Percentiles rank a stretch among this genome's conserved stretches.
Evolutionary conservation across 2,797 vertebrate species (phyloP).

Genomic region (Menidia menidia): DNA sequence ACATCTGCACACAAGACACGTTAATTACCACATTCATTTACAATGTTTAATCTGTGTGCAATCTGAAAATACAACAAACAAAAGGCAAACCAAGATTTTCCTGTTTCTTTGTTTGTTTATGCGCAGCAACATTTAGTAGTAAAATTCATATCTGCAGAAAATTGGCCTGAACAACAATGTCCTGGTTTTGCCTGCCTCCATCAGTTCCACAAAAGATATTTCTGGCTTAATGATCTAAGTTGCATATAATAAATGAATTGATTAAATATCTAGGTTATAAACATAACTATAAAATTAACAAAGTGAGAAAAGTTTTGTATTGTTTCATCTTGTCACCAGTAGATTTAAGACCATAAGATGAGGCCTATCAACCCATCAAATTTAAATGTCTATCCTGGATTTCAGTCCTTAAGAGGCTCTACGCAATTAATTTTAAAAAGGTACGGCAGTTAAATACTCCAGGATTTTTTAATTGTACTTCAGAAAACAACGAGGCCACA

Average conservation of each 20-base stretch:
- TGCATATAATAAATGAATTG: conserved; percentile 71
- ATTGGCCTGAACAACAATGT: conserved; percentile 71
- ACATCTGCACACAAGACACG: conserved; percentile 56
- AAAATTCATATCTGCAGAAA: conserved; percentile 64
- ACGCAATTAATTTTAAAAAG: conserved; percentile 13
- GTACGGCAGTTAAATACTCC: conserved; percentile 25
- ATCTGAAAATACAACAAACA: conserved; percentile 82
- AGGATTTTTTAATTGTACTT: conserved; percentile 46
- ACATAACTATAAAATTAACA: conserved; percentile 54
- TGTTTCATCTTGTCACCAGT: conserved; percentile 33
- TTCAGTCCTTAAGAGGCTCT: conserved; percentile 54
- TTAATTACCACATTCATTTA: conserved; percentile 85
- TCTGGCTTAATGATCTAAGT: conserved; percentile 77
- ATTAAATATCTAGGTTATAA: conserved; percentile 74
- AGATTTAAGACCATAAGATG: conserved; percentile 57
- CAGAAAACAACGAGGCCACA: conserved; percentile 18
- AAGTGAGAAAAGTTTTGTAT: conserved; percentile 34
- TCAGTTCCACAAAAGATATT: conserved; percentile 72
- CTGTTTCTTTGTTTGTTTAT: conserved; percentile 80
- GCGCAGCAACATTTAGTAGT: conserved; percentile 67
- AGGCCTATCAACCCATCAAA: conserved; percentile 66
- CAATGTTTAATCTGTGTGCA: conserved; percentile 77
- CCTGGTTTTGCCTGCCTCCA: conserved; percentile 72
- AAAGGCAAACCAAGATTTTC: conserved; percentile 74
- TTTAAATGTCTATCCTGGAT: conserved; percentile 55